phyloP scores from a whole-genome alignment of 2,797 vertebrate genomes.

The Thaleichthys pacificus region DNA sequence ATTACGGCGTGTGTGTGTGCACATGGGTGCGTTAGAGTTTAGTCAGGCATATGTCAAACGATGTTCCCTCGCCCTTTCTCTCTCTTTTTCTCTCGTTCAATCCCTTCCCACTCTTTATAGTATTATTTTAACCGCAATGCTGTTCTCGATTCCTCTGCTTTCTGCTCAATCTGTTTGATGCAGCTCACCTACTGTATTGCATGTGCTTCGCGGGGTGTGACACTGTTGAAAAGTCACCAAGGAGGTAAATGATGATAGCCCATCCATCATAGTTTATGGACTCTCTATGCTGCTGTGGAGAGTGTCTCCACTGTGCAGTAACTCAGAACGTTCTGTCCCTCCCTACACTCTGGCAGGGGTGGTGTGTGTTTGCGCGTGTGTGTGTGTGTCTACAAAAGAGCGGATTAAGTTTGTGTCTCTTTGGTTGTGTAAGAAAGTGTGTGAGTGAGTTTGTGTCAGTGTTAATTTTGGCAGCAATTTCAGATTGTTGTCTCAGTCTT shows the following conservation, averaged over 20 bases:
- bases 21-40: constrained; percentile 24
- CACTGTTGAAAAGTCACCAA: constrained; percentile 77
- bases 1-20: constrained; percentile 35
- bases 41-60: constrained; percentile 64
- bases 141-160: constrained; percentile 39
- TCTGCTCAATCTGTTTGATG: constrained; percentile 51
- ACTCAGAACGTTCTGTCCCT: constrained; percentile 73
- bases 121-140: constrained; percentile 60
- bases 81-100: constrained; percentile 48
- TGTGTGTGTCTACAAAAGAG: constrained; percentile 30
- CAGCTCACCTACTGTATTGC: constrained; percentile 55
- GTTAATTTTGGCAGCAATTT: constrained; percentile 17
- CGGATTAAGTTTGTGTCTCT: constrained; percentile 8
- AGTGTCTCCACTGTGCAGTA: constrained; percentile 66
- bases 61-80: constrained; percentile 55
- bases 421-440: neutral
- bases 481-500: too few species aligned
- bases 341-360: constrained; percentile 63
- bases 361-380: constrained; percentile 53
- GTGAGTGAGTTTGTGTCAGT: neutral
- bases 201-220: constrained; percentile 69
- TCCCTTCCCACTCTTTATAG: constrained; percentile 16
- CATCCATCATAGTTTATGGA: constrained; percentile 77
- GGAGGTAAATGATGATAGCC: constrained; percentile 76
- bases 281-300: constrained; percentile 69